Conservation (phyloP, 2,113 vertebrate species). For the Scophthalmus maximus region DNA sequence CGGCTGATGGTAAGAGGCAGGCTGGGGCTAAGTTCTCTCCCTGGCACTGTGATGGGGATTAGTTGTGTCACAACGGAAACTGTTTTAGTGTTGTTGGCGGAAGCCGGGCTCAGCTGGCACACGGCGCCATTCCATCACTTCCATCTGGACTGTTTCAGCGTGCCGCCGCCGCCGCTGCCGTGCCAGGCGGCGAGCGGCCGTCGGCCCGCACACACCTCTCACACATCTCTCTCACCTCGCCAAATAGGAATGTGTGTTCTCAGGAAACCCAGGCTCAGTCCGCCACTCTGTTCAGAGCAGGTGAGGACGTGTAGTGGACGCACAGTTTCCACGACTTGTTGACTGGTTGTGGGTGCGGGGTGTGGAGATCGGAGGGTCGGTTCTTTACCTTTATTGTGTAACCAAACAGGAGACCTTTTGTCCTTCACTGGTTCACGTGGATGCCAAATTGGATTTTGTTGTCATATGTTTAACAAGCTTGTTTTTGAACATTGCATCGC, state of each 20-base stretch:
- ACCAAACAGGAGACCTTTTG: slow-evolving; percentile 62
- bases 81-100: slow-evolving; percentile 78
- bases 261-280: slow-evolving; percentile 72
- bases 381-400: slow-evolving; percentile 57
- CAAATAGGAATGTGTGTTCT: slow-evolving; percentile 81
- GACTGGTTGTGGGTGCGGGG: slow-evolving; percentile 35
- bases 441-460: slow-evolving; percentile 34
- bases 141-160: slow-evolving; percentile 72
- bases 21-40: slow-evolving; percentile 50
- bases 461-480: slow-evolving; percentile 40
- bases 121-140: slow-evolving; percentile 76
- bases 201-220: slow-evolving; percentile 74
- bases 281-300: slow-evolving; percentile 71
- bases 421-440: slow-evolving; percentile 28
- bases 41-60: slow-evolving; percentile 75
- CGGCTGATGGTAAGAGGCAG: slow-evolving; percentile 49
- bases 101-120: slow-evolving; percentile 71
- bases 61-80: slow-evolving; percentile 82
- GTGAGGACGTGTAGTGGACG: slow-evolving; percentile 73
- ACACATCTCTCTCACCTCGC: slow-evolving; percentile 71
- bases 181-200: slow-evolving; percentile 54
- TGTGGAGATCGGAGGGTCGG: slow-evolving; percentile 34
- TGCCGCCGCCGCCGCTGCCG: slow-evolving; percentile 42
- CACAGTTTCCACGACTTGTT: slow-evolving; percentile 78
- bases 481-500: slow-evolving; percentile 26